These are phyloP conservation scores for Caranx ignobilis DNA, from an alignment of 2,113 vertebrate species.

Conservation along the genomic window DNA sequence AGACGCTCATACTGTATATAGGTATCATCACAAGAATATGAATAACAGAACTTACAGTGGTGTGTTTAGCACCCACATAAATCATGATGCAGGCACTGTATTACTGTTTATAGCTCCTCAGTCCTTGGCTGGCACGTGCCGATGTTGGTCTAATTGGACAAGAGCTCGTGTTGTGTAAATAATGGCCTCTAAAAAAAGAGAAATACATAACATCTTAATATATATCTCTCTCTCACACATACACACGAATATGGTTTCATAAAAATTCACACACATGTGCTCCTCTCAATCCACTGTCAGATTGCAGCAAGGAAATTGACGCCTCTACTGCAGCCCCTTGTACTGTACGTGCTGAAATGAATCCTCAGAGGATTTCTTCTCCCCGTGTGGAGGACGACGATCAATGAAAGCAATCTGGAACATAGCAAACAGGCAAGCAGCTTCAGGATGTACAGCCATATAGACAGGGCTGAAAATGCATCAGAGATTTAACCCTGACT, in stretches of 20 bases:
- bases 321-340: conserved; percentile 33
- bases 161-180: conserved; percentile 4
- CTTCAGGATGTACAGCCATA: conserved; percentile 32
- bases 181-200: conserved; percentile 1
- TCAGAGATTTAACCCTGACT: conserved; percentile 26
- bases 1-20: not conserved
- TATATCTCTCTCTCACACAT: not conserved
- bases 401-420: conserved; percentile 82
- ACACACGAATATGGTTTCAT: not conserved
- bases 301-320: conserved; percentile 42
- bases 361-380: conserved; percentile 66
- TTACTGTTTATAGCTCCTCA: conserved; percentile 21
- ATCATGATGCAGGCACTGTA: conserved; percentile 17
- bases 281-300: conserved; percentile 6
- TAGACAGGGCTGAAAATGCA: conserved; percentile 15
- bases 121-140: conserved; percentile 25
- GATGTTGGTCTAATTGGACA: conserved; percentile 52
- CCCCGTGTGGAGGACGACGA: conserved; percentile 41
- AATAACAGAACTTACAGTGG: not conserved
- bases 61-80: conserved; percentile 26
- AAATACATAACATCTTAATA: not conserved
- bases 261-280: not conserved
- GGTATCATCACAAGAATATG: conserved; percentile 27
- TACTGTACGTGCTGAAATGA: conserved; percentile 56
- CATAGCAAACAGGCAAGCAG: conserved; percentile 69